Base-by-base conservation (phyloP, 2,888 invertebrate species). In the Caenorhabditis zanzibari region DNA sequence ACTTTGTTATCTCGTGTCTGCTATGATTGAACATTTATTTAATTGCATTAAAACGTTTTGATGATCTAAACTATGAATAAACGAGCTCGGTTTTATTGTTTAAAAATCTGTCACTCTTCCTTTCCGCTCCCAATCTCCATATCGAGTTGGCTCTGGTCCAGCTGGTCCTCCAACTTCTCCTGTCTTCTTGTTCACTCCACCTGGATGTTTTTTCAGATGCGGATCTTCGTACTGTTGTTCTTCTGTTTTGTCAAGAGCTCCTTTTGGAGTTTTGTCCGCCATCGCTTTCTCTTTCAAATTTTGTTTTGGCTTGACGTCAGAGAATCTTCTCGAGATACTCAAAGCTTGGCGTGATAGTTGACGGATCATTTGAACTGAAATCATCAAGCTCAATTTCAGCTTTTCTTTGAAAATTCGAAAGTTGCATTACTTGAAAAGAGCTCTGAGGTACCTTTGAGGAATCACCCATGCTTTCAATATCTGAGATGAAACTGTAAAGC, bases 91-190 rank as follows among this genome's bases (percentile, higher is more conserved):
- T 54, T 56, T 10, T 32, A 26, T 35, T 28, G 24, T 38, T 72
- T 35, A 98, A 94, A 99, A 99, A 94, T 99, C 99, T 1, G 96
- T 94, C 49, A 97, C 97, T 92, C 98, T 94, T 82, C 99, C 99
- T 92, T 99, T 99, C 88, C 98, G 94, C 93, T 99, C 99, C 99
- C 99, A 99, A 93, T 99, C 99, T 1, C 99, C 99, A 93, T 96
- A 99, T 89, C 99, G 95, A 14, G 99, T 99, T 10, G 99, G 99
- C 94, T 99, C 99, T 0, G 98, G 99, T 7, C 99, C 99, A n/a
- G 87, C 85, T 19, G 87, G 87, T 59, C 87, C 87, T 12, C 87
- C 86, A 38, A 82, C 81, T 73, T 99, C 98, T 14, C 98, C 98
- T 7, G 98, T 98, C 79, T 95, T 92, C 6, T 98, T 98, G 93